Percentiles rank a stretch among this genome's conserved stretches.
Evolutionary conservation across 2,888 invertebrate species (phyloP).

Genomic region (Troilus luridus): DNA sequence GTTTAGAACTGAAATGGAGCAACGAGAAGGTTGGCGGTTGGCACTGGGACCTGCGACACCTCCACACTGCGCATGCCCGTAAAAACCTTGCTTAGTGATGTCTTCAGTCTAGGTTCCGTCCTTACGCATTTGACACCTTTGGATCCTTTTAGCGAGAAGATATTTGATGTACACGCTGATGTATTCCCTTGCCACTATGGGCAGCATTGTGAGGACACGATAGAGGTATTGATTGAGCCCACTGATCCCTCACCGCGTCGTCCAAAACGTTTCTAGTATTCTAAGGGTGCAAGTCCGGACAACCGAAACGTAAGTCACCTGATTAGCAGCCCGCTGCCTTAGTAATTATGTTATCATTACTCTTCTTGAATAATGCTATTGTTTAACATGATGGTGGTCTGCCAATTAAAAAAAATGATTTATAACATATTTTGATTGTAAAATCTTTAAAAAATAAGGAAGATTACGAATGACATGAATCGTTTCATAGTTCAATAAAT

Average conservation of each 20-base stretch:
- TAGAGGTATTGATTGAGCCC: not conserved
- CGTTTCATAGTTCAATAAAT: not conserved
- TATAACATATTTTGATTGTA: not conserved
- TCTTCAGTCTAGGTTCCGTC: slow-evolving; percentile 3
- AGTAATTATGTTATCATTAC: not conserved
- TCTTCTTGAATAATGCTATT: not conserved
- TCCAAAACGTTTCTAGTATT: not conserved
- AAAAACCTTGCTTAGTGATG: slow-evolving; percentile 4
- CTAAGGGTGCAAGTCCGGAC: not conserved
- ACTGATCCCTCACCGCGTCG: not conserved
- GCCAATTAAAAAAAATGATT: not conserved
- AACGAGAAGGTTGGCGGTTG: slow-evolving; percentile 29
- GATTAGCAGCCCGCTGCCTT: not conserved
- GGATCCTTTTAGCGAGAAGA: not conserved
- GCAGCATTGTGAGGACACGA: not conserved
- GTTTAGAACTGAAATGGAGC: slow-evolving; percentile 1
- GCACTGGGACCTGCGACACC: not conserved
- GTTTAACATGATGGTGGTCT: not conserved
- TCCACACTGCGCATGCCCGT: not conserved
- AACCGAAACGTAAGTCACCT: not conserved
- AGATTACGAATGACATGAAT: not conserved
- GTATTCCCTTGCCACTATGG: not conserved
- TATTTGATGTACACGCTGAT: not conserved
- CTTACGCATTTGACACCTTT: not conserved
- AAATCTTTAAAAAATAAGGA: not conserved